Base-by-base conservation (phyloP, 1,140 invertebrate species). In the Hestina assimilis region DNA sequence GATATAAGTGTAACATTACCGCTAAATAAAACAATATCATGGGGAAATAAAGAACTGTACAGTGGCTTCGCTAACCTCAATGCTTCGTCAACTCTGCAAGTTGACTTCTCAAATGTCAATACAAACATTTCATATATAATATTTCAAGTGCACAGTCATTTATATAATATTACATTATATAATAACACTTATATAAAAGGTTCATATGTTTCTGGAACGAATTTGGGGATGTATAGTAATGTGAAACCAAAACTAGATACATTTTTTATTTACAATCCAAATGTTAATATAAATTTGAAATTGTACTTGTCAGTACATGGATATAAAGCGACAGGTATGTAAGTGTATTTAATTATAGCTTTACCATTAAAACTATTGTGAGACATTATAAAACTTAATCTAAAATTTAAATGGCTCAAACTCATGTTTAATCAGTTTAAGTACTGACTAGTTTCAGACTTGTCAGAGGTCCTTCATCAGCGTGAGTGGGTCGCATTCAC, bases 131-230 rank as follows among this genome's bases (percentile, higher is more conserved):
- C 78, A 17, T 95, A 93, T 78, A 81, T 94, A 21, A 83, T 94
- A 41, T 79, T 93, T 40, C 93, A 95, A 91, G 89, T 90, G 9
- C 94, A 95, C 69, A 89, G 90, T 33, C 91, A 92, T 58, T 54
- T 90, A 9, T 71, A 90, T 47, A 92, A 92, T 83, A 69, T 94
- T 0, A 91, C 91, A 7, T 60, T 95, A 23, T 91, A 91, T 21
- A 91, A 92, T 53, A 87, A 83, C 55, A 69, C 72, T 26, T 71
- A 65, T 24, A 63, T 59, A 2, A 66, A 46, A 23, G 56, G 60
- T 31, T 79, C 83, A 29, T 79, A 67, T 59, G 79, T 89, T 35
- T 88, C 70, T 41, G 93, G 93, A 4, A 90, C 90, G 4, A 93
- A 94, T 82, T 66, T 94, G 24, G 94, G 93, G 8, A 68, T 94